Conservation (phyloP, 2,113 vertebrate species). For the Notarius lentiginosus region DNA sequence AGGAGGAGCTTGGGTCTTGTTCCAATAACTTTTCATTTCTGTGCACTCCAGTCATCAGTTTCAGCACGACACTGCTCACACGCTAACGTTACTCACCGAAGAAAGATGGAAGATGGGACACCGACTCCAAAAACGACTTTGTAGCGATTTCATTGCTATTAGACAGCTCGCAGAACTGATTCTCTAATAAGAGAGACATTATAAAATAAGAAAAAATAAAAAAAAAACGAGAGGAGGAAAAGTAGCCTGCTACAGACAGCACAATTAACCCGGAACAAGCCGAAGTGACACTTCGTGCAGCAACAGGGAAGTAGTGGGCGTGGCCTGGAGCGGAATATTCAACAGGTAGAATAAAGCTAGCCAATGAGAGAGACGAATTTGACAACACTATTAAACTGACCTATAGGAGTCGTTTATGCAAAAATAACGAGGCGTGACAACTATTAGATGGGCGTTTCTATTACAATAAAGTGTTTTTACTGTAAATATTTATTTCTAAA, state of each 20-base stretch:
- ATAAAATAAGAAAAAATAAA: neutral
- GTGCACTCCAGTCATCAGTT: neutral
- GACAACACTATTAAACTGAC: neutral
- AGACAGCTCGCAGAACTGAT: constrained; percentile 81
- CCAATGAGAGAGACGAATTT: neutral
- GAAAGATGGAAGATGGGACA: constrained; percentile 83
- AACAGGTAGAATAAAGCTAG: constrained; percentile 15
- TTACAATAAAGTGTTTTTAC: too few relatives aligned
- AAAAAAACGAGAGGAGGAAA: neutral
- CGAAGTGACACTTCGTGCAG: neutral
- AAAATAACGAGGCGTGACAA: neutral
- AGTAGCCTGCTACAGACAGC: neutral
- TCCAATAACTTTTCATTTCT: neutral
- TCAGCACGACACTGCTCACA: too few relatives aligned
- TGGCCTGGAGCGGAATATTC: constrained; percentile 29
- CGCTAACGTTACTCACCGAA: constrained; percentile 80
- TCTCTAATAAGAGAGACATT: constrained; percentile 84
- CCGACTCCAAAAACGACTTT: constrained; percentile 80
- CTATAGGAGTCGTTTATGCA: constrained; percentile 5
- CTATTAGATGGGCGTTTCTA: neutral
- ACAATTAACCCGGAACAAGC: constrained; percentile 47
- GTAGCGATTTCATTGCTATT: constrained; percentile 82
- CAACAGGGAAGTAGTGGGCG: constrained; percentile 5
- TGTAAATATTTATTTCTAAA: too few relatives aligned
- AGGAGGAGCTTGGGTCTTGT: neutral